Evolutionary conservation across 1,140 invertebrate species (phyloP), one percentile per base, ranked within the genome.

Genomic region (Drosophila novamexicana): DNA sequence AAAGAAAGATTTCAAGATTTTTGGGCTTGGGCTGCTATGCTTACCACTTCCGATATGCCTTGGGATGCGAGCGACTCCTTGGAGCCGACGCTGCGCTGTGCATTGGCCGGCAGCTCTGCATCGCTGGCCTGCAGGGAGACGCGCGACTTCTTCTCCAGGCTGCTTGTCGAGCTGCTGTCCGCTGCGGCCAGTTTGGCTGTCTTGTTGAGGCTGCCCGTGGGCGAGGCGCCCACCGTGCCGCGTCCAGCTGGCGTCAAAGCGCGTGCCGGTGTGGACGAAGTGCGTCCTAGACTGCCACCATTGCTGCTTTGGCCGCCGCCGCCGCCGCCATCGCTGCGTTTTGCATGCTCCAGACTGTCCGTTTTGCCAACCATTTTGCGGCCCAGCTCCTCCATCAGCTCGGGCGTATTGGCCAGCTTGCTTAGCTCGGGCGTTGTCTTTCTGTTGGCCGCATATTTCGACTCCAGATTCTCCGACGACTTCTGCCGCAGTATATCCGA

Each of bases 61-160:
- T 92, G 91, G 2, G 91, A 92, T 36, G 89, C 75, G 34, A 92
- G 68, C 1, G 91, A 92, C 54, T 92, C 91, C 77, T 92, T 92
- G 44, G 91, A 91, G 37, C 91, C 91, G 32, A 53, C 79, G 61
- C 57, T 90, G 16, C 89, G 80, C 12, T 79, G 75, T 37, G 18
- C 52, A 32, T 18, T 50, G 0, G 44, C 40, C 45, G 53, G 45
- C 58, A 47, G 32, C 49, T 86, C 81, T 4, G 79, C 81, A 75
- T 91, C 88, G 56, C 68, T 77, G 44, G 84, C 75, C 67, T 91
- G 86, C 58, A 92, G 49, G 1, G 82, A 84, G 40, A 54, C 75
- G 14, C 90, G 81, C 22, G 90, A 91, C 32, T 90, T 92, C 52
- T 92, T 92, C 59, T 91, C 91, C 40, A 92, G 68, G 62, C 91